Base-by-base conservation (phyloP, 2,888 invertebrate genomes). In the Eristalinus sepulchralis region DNA sequence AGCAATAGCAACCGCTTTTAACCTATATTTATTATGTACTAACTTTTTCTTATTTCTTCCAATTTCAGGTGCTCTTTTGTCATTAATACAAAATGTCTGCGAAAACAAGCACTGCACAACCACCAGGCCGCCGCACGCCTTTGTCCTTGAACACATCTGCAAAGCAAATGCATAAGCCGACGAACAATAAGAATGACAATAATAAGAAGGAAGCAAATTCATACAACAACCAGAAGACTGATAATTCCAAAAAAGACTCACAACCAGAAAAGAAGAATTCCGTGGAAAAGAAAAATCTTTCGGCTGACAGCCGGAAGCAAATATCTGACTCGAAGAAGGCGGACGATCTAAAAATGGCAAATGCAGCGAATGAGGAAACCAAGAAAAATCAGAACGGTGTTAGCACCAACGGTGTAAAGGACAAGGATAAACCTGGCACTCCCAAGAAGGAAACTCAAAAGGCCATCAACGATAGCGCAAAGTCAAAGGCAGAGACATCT, bases 381-480 rank as follows among this genome's bases (percentile, higher is more conserved):
- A 91, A 90, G 68, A 91, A 90, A 68, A 83, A 55, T 24, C 90
- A 89, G 47, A 92, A 91, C 77, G 91, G 91, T 9, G 89, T 88
- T 33, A 91, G 88, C 27, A 81, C 64, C 22, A 89, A 83, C 47
- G 84, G 79, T 34, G 55, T 70, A 0, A 85, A 85, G 8, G 68
- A 72, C 6, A 89, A 88, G 70, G 88, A 88, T 83, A 80, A 90
- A 90, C 60, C 57, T n/a, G 24, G 22, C 57, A 57, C 57, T 10
- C 22, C 57, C 10, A 57, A 57, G 24, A 57, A 27, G 24, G 57
- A 27, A 2, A 17, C 47, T 5, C 47, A 47, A n/a, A 47, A 47
- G 68, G 88, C 89, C 53, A 83, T 88, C 13, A 84, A 33, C 62
- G 53, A 63, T 53, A 79, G 24, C 10, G 55, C 55, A 13, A 82